Base-by-base conservation (phyloP, 2,888 invertebrate species). In the Trichopria drosophilae region DNA sequence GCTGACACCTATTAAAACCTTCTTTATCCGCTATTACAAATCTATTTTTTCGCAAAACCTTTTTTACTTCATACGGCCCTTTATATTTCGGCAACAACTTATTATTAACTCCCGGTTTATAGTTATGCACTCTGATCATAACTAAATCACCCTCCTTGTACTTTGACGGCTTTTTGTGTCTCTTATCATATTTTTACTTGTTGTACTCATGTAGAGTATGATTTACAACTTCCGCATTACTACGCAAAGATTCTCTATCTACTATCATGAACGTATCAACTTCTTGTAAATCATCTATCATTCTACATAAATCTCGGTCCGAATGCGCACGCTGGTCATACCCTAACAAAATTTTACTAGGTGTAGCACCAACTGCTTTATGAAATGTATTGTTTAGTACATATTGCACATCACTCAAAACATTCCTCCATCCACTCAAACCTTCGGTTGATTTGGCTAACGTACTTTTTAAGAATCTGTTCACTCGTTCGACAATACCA, bases 141-240 rank as follows among this genome's bases (percentile, higher is more conserved):
- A 56, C 50, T 2, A 35, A 29, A 22, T 55, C 53, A 13, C 53
- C 50, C 2, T 20, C 36, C 6, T 48, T 16, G 24, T 41, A 48
- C 13, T 48, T 22, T n/a, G 13, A 24, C 15, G 34, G 50, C n/a
- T 10, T 19, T 53, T 61, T 62, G 42, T 59, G 62, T 26, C 36
- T 63, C 26, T 47, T 54, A 37, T 65, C 53, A 51, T 54, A 66
- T 47, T 54, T 51, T 15, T 16, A 28, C 46, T 65, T 60, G 50
- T 57, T 64, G 13, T 63, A 59, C 5, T n/a, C n/a, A n/a, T n/a
- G n/a, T n/a, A n/a, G n/a, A n/a, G n/a, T n/a, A n/a, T n/a, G n/a
- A n/a, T n/a, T n/a, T n/a, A n/a, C n/a, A n/a, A n/a, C n/a, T n/a
- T n/a, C n/a, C n/a, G n/a, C n/a, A n/a, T n/a, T n/a, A n/a, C n/a